Percentiles rank a stretch among this genome's conserved stretches.
phyloP scores from a whole-genome alignment of 1,140 invertebrate species.

The Drosophila nigrodunni region DNA sequence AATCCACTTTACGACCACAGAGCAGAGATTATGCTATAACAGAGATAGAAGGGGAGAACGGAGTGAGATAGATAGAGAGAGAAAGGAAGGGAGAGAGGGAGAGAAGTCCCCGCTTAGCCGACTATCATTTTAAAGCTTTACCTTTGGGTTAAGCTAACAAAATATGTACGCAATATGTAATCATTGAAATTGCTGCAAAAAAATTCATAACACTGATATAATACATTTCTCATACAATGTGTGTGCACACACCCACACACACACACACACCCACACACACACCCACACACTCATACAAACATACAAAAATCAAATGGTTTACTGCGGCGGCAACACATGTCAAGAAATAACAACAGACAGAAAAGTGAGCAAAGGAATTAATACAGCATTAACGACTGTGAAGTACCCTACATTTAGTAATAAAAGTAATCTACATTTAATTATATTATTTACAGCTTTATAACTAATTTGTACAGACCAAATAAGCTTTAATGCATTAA shows the following conservation, averaged over 20 bases:
- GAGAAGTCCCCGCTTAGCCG: conserved; percentile 7
- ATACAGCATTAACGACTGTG: conserved; percentile 5
- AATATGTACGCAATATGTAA: conserved; percentile 49
- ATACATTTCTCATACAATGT: conserved; percentile 41
- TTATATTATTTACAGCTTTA: neutral
- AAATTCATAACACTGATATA: conserved; percentile 60
- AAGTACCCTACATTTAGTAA: conserved; percentile 12
- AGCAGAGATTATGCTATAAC: conserved; percentile 11
- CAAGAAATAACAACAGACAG: conserved; percentile 49
- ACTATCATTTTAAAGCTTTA: conserved; percentile 52
- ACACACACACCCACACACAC: conserved; percentile 25
- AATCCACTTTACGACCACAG: conserved; percentile 42
- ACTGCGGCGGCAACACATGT: conserved; percentile 69
- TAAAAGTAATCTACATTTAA: neutral
- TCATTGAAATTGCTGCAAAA: conserved; percentile 51
- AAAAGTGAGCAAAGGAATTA: conserved; percentile 11
- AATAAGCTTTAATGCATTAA: neutral
- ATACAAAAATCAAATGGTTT: conserved; percentile 70
- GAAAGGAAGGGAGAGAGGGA: too few relatives aligned
- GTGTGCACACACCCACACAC: conserved; percentile 23
- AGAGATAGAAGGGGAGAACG: neutral
- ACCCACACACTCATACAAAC: conserved; percentile 8
- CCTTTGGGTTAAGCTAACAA: conserved; percentile 37
- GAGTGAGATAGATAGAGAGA: neutral
- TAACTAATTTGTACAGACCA: neutral